Percentiles rank a stretch among this genome's conserved stretches.
phyloP scores from a whole-genome alignment of 2,113 vertebrate genomes.

The Coptodon rendalli region DNA sequence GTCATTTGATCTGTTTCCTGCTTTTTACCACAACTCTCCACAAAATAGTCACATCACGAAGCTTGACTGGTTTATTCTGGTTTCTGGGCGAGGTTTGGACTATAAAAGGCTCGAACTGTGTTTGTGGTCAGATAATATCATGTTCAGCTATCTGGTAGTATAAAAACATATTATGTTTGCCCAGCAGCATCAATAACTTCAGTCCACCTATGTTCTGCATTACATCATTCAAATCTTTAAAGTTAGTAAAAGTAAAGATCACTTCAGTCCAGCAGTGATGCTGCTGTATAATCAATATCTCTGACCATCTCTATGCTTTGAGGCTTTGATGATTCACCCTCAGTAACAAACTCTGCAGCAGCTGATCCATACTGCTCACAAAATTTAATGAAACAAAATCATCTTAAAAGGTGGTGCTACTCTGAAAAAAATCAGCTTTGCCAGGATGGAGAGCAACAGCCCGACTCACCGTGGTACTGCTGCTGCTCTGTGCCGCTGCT shows the following conservation, averaged over 20 bases:
- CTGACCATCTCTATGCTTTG: not conserved
- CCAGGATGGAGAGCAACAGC: not conserved
- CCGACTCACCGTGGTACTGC: constrained; percentile 61
- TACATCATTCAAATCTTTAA: not conserved
- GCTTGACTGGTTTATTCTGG: not conserved
- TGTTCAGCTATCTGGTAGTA: not conserved
- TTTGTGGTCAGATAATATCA: not conserved
- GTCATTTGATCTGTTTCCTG: not conserved
- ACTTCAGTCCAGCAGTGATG: not conserved
- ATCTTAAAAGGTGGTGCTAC: not conserved
- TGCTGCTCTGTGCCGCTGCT: constrained; percentile 23
- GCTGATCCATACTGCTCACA: not conserved
- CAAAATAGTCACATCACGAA: not conserved
- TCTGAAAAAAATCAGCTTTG: not conserved
- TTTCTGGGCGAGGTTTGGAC: not conserved
- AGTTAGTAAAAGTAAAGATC: not conserved
- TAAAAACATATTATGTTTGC: not conserved
- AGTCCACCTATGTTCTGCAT: not conserved
- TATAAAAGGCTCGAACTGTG: not conserved
- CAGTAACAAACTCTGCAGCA: not conserved
- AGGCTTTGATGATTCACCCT: not conserved
- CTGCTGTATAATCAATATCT: not conserved
- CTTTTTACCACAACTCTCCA: not conserved
- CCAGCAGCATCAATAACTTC: not conserved
- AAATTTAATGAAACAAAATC: not conserved